These are phyloP conservation scores for Fregata magnificens DNA, from an alignment of 2,113 vertebrate species.

Conservation along the genomic window DNA sequence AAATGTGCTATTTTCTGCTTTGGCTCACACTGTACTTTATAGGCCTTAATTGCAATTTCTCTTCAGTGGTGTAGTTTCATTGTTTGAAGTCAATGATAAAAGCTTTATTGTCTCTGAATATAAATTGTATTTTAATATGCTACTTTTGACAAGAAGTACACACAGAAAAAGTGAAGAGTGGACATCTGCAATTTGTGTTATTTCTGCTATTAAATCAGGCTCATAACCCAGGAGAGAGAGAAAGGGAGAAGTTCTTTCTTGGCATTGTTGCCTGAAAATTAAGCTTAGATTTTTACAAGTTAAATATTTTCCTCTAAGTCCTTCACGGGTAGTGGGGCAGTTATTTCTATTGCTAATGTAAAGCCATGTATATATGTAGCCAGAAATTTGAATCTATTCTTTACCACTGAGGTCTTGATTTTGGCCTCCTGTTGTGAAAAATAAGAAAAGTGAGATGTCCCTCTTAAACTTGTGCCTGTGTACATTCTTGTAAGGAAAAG, in stretches of 20 bases:
- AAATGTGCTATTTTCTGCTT: neutral
- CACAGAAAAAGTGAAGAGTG: neutral
- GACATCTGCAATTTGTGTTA: neutral
- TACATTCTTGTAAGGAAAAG: neutral
- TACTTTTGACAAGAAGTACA: neutral
- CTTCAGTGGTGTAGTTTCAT: neutral
- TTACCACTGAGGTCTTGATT: neutral
- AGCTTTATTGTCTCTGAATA: neutral
- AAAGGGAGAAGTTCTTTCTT: neutral
- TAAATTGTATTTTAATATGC: neutral
- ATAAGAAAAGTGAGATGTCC: neutral
- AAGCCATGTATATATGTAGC: neutral
- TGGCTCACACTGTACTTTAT: neutral
- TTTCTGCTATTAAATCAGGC: neutral
- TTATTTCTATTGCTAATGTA: neutral
- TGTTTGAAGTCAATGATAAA: neutral
- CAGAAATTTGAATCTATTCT: neutral
- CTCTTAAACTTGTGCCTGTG: neutral
- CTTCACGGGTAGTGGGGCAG: neutral
- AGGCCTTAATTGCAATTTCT: neutral
- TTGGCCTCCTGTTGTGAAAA: neutral
- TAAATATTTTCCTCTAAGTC: neutral
- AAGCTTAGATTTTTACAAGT: neutral
- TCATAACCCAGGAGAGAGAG: neutral
- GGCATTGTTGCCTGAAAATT: neutral